Conservation (phyloP, 2,113 vertebrate genomes). For the Marmota monax region DNA sequence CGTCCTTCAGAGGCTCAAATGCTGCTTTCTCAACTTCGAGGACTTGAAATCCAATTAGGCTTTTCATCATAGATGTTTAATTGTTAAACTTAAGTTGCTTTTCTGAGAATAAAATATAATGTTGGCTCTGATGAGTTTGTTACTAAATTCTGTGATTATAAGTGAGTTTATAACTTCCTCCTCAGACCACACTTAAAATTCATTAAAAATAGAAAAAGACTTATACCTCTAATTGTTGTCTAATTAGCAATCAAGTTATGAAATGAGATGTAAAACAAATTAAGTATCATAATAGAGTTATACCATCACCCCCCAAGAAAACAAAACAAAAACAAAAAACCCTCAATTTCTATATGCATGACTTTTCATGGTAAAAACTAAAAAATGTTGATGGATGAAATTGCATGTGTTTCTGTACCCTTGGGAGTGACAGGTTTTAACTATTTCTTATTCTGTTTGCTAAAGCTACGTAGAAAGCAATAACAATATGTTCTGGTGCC, state of each 20-base stretch:
- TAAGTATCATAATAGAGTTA: not conserved
- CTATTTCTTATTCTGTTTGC: conserved; percentile 26
- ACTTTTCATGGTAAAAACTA: not conserved
- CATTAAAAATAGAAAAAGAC: conserved; percentile 47
- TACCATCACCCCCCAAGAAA: not conserved
- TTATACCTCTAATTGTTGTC: conserved; percentile 20
- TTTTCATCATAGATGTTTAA: conserved; percentile 58
- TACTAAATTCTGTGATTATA: conserved; percentile 59
- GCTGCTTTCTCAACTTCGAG: conserved; percentile 9
- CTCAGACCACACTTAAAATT: conserved; percentile 61
- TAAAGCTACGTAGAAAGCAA: conserved; percentile 49
- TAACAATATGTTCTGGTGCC: not conserved
- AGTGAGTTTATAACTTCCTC: conserved; percentile 61
- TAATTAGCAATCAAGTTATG: conserved; percentile 59
- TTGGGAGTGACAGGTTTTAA: conserved; percentile 10
- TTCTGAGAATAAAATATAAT: conserved; percentile 67
- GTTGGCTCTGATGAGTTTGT: conserved; percentile 56
- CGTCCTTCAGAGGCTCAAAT: conserved; percentile 21
- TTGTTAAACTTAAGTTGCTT: conserved; percentile 55
- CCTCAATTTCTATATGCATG: not conserved
- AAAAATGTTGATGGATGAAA: not conserved
- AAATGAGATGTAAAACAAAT: conserved; percentile 63
- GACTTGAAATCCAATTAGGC: conserved; percentile 43
- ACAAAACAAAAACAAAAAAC: not conserved
- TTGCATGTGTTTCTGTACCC: not conserved